phyloP scores from a whole-genome alignment of 2,797 vertebrate genomes.

The Xerus rutilus region DNA sequence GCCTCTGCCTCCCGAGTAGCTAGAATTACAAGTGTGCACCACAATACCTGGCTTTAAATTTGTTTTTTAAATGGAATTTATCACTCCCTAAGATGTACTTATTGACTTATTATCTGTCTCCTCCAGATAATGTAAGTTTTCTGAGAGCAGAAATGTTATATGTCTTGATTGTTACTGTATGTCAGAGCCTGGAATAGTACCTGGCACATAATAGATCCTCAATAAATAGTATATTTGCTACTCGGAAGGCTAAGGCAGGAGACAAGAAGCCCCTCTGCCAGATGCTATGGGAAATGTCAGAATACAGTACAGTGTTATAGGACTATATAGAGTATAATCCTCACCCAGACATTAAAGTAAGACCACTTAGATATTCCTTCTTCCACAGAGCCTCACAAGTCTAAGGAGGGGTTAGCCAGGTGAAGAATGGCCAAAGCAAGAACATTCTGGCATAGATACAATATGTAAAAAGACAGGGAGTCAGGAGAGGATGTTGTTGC shows the following conservation, averaged over 20 bases:
- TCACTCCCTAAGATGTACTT: neutral
- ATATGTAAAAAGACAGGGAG: neutral
- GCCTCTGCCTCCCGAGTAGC: no score
- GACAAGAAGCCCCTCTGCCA: no score
- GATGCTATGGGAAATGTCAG: neutral
- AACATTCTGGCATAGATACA: neutral
- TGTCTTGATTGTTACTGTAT: neutral
- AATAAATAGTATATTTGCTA: neutral
- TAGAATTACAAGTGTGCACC: neutral
- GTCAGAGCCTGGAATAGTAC: neutral
- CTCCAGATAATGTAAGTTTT: neutral
- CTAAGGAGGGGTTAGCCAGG: neutral
- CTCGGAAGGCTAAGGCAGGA: no score
- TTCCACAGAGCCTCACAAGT: no score
- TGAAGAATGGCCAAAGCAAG: neutral
- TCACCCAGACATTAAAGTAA: neutral
- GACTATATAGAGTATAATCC: neutral
- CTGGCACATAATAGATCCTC: neutral
- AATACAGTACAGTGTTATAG: neutral
- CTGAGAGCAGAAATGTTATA: neutral
- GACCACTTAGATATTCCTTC: neutral
- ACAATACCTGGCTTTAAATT: neutral
- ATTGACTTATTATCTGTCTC: neutral
- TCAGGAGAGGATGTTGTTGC: neutral
- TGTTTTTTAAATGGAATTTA: neutral